Percentiles rank a stretch among this genome's conserved stretches.
Evolutionary conservation across 2,113 vertebrate species (phyloP).

Genomic region (Garra rufa): DNA sequence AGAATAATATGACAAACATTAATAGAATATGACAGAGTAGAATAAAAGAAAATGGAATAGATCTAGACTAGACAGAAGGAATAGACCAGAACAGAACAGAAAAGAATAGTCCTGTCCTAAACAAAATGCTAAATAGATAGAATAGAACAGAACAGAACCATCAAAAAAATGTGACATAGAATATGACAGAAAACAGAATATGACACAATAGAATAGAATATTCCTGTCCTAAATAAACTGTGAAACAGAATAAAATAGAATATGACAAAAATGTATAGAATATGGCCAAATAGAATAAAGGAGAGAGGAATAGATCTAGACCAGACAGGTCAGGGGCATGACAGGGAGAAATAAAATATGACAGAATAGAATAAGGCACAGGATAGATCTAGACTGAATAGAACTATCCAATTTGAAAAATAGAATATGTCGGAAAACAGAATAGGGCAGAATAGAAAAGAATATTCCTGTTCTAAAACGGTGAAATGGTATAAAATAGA

Average conservation of each 20-base stretch:
- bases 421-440: background rate
- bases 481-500: too few species aligned
- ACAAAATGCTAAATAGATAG: background rate
- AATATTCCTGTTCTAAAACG: background rate
- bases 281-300: too few species aligned
- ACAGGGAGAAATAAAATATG: background rate
- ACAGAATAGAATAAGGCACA: background rate
- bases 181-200: too few species aligned
- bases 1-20: background rate
- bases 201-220: too few species aligned
- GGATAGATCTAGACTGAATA: too few species aligned
- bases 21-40: background rate
- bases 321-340: too few species aligned
- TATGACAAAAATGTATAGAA: background rate
- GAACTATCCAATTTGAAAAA: too few species aligned
- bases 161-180: too few species aligned
- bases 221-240: too few species aligned
- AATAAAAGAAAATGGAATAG: background rate
- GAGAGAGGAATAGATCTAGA: background rate
- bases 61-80: background rate
- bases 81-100: background rate
- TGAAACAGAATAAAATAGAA: background rate
- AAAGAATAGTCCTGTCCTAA: background rate
- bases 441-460: background rate
- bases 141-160: too few species aligned